Evolutionary conservation across 1,140 invertebrate genomes (phyloP).

Genomic region (Diorhabda elongata): DNA sequence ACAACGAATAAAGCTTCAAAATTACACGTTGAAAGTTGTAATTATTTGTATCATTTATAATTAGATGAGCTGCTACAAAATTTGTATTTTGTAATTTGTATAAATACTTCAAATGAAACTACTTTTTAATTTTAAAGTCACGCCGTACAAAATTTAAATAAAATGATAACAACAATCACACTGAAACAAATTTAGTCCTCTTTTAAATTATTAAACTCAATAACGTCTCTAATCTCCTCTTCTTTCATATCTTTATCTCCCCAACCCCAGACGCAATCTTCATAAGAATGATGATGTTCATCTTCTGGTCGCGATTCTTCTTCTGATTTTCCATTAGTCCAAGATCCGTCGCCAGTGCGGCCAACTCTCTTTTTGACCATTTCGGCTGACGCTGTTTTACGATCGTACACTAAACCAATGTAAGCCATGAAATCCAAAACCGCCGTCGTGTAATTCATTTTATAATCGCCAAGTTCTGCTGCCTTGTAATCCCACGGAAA

Average conservation of each 20-base stretch:
- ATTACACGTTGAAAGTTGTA: too few species aligned
- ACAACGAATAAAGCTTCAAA: too few species aligned
- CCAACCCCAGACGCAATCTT: conserved; percentile 50
- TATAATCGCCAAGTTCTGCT: conserved; percentile 57
- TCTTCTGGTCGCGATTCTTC: conserved; percentile 45
- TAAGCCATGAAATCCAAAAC: conserved; percentile 54
- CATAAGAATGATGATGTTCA: conserved; percentile 22
- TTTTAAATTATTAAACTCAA: conserved; percentile 29
- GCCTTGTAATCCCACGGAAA: conserved; percentile 69
- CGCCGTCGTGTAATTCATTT: conserved; percentile 49
- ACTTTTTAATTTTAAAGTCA: too few species aligned
- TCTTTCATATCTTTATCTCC: conserved; percentile 50
- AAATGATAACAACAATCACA: neutral
- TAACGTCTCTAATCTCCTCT: conserved; percentile 35
- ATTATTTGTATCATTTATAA: too few species aligned
- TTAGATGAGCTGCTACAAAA: too few species aligned
- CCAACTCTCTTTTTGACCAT: conserved; percentile 61
- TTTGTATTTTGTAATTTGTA: too few species aligned
- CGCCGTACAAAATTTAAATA: too few species aligned
- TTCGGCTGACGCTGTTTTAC: conserved; percentile 54
- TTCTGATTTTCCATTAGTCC: conserved; percentile 44
- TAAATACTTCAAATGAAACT: too few species aligned
- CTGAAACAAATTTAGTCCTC: conserved; percentile 2
- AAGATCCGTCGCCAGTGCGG: conserved; percentile 71
- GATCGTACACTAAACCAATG: conserved; percentile 61